Evolutionary conservation across 2,888 invertebrate species (phyloP), one percentile per base, ranked within the genome.

Genomic region (Eueremaeus valkanovi): DNA sequence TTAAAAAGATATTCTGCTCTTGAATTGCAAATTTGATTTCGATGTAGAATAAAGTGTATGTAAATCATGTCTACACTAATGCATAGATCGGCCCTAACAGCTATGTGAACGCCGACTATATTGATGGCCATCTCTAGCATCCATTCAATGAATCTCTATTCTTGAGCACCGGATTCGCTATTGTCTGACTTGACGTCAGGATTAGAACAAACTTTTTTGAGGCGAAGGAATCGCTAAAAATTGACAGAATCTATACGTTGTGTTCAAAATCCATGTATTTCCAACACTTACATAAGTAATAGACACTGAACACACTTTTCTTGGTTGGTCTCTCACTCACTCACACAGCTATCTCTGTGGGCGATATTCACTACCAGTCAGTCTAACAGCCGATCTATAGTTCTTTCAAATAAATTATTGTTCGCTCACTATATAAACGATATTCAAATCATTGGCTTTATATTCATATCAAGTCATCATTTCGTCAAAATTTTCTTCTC

Each of bases 121-220:
- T 55, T 27, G 61, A 63, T 63, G 18, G n/a, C 24, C 61, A 24
- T 21, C 11, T 2, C 31, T 33, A n/a, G 31, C 2, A 5, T 6
- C 11, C 21, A 33, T n/a, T 8, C 1, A 18, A 18, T 13, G 29
- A 27, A 33, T 27, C n/a, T n/a, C n/a, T 31, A 9, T 27, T 27
- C 8, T 27, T 63, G 11, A 33, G 27, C 61, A 68, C 40, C 42
- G 24, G 68, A 68, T 68, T 68, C 68, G 68, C 68, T 68, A 68
- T 68, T 68, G 42, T 63, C n/a, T 68, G 68, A 40, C 42, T 40
- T 68, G 68, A 68, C 68, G 68, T 68, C 68, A 68, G 68, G 68
- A 40, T 40, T 68, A 42, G 40, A n/a, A 42, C 68, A 21, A 18
- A 68, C 40, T 68, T 68, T 40, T 40, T 31, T 42, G 68, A 42